These are phyloP conservation scores for Tipula confusa DNA, from an alignment of 2,888 invertebrate genomes.

Conservation along the genomic window DNA sequence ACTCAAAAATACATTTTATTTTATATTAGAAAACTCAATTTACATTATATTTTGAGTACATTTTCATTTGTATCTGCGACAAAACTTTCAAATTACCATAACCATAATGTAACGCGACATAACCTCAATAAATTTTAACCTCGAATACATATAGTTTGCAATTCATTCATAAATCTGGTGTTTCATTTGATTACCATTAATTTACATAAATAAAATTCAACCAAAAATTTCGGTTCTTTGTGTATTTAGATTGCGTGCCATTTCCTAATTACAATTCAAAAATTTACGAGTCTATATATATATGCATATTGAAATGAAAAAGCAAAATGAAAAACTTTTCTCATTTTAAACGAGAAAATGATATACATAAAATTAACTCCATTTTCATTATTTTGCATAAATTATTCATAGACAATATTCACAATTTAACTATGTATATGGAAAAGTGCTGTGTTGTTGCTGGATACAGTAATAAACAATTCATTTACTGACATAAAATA, in stretches of 20 bases:
- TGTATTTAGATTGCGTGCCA: background rate
- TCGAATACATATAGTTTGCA: background rate
- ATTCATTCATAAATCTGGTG: background rate
- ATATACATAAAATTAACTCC: background rate
- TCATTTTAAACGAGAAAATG: background rate
- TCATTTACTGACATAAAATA: conserved; percentile 20
- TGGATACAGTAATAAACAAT: conserved; percentile 4
- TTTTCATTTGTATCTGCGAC: too few relatives aligned
- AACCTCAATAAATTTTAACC: background rate
- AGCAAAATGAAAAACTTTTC: background rate
- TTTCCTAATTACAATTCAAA: background rate
- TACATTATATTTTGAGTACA: too few relatives aligned
- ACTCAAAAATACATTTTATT: too few relatives aligned
- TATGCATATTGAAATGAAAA: background rate
- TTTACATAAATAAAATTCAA: background rate
- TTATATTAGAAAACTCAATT: too few relatives aligned
- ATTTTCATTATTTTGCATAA: background rate
- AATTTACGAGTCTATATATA: background rate
- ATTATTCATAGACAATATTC: conserved; percentile 20
- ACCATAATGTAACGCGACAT: too few relatives aligned
- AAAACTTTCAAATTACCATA: too few relatives aligned
- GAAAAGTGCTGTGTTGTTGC: background rate
- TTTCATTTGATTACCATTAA: background rate
- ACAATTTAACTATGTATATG: background rate
- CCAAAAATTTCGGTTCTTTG: background rate